phyloP scores from a whole-genome alignment of 2,888 invertebrate genomes.

The Merodon equestris region DNA sequence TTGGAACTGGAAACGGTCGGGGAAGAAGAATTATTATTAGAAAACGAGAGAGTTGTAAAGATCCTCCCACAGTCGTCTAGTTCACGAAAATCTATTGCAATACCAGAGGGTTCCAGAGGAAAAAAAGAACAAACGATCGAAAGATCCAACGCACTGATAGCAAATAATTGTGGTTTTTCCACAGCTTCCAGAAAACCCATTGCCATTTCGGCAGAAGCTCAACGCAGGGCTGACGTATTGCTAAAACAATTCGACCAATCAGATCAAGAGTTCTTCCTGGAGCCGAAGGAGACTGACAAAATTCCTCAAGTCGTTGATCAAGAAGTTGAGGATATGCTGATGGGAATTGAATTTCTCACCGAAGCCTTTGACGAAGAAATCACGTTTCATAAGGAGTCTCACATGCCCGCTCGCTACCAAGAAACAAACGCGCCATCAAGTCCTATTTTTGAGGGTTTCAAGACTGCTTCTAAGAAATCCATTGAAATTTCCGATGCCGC shows the following conservation, averaged over 20 bases:
- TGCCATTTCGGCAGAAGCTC: constrained; percentile 47
- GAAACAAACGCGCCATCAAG: background rate
- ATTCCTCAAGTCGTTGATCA: constrained; percentile 15
- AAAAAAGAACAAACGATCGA: background rate
- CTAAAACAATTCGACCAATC: constrained; percentile 34
- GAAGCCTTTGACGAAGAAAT: constrained; percentile 59
- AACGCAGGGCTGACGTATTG: constrained; percentile 54
- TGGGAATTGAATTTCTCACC: constrained; percentile 48
- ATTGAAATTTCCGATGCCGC: constrained; percentile 68
- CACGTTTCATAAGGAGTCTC: background rate
- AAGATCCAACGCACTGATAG: background rate
- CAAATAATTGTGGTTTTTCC: constrained; percentile 28
- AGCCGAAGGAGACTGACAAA: background rate
- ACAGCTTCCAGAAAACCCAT: constrained; percentile 58
- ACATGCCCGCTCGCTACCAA: background rate
- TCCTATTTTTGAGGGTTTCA: constrained; percentile 61
- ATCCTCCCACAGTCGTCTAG: too few relatives aligned
- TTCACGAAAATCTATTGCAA: background rate
- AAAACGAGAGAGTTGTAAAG: constrained; percentile 7
- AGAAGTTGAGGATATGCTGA: constrained; percentile 36
- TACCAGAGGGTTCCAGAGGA: background rate
- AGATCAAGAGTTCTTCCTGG: background rate
- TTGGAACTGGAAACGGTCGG: constrained; percentile 22
- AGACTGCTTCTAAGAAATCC: constrained; percentile 69
- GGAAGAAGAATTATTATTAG: too few relatives aligned